Evolutionary conservation across 2,113 vertebrate species (phyloP).

Genomic region (Nasalis larvatus): DNA sequence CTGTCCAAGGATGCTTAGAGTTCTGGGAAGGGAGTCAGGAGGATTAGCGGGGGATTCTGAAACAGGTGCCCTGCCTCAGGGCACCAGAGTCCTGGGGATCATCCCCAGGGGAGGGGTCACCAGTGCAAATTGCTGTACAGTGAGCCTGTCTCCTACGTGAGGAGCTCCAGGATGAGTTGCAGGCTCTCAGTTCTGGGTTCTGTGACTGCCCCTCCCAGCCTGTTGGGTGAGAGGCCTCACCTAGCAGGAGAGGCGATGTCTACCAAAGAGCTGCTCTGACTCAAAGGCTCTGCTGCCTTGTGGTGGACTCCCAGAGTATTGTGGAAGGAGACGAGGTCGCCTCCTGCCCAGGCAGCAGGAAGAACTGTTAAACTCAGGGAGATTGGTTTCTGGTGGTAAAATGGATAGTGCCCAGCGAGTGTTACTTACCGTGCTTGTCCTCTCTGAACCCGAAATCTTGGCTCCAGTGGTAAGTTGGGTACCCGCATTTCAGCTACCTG

Average conservation of each 20-base stretch:
- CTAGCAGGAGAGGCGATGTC: neutral
- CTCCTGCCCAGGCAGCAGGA: neutral
- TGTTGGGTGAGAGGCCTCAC: neutral
- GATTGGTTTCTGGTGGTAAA: neutral
- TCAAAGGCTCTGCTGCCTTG: neutral
- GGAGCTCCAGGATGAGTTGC: neutral
- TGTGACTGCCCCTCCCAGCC: neutral
- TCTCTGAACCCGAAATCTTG: neutral
- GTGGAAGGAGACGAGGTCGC: too few relatives aligned
- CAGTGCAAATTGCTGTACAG: accelerated
- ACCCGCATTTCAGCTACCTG: neutral
- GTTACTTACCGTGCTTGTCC: neutral
- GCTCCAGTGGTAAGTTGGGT: neutral
- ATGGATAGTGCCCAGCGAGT: accelerated
- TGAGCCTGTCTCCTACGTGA: neutral
- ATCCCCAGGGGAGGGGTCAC: neutral
- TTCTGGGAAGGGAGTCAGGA: neutral
- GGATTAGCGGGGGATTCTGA: too few relatives aligned
- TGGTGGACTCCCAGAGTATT: neutral
- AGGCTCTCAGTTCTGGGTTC: neutral
- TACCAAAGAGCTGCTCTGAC: neutral
- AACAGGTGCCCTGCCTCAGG: neutral
- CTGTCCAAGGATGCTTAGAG: too few relatives aligned
- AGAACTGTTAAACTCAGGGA: neutral
- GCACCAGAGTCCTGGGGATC: accelerated